Conservation (phyloP, 2,888 invertebrate species). For the Empis stercorea region DNA sequence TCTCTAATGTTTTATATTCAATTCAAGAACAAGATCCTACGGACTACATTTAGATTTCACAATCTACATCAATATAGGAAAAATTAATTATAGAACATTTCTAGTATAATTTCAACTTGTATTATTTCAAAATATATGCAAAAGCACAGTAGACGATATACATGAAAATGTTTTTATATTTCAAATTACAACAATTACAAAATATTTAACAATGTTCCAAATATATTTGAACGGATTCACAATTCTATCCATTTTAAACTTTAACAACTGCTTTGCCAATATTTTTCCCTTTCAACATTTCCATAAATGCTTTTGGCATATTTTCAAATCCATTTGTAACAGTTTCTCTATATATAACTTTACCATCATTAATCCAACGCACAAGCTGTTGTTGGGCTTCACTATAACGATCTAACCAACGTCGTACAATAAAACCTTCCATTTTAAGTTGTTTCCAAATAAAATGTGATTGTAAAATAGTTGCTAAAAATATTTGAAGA, state of each 20-base stretch:
- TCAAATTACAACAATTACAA: too few relatives aligned
- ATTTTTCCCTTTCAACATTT: constrained; percentile 51
- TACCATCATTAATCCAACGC: constrained; percentile 54
- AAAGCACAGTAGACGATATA: too few relatives aligned
- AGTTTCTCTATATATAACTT: constrained; percentile 55
- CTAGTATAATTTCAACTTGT: too few relatives aligned
- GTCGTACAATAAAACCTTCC: constrained; percentile 39
- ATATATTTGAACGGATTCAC: too few relatives aligned
- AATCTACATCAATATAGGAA: too few relatives aligned
- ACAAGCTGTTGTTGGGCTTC: constrained; percentile 51
- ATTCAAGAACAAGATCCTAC: too few relatives aligned
- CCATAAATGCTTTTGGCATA: constrained; percentile 54
- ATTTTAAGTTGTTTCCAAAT: constrained; percentile 46
- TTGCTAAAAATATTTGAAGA: constrained; percentile 1
- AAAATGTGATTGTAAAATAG: constrained; percentile 41
- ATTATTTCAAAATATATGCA: too few relatives aligned
- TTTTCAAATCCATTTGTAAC: constrained; percentile 60
- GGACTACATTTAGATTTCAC: too few relatives aligned
- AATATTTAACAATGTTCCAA: background rate
- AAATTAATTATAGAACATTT: too few relatives aligned
- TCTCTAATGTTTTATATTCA: too few relatives aligned
- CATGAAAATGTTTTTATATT: too few relatives aligned
- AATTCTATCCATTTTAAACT: too few relatives aligned
- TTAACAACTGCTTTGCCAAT: constrained; percentile 58
- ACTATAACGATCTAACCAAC: constrained; percentile 46